Percentiles rank a stretch among this genome's conserved stretches.
Evolutionary conservation across 1,140 invertebrate genomes (phyloP).

Genomic region (Drosophila leontia): DNA sequence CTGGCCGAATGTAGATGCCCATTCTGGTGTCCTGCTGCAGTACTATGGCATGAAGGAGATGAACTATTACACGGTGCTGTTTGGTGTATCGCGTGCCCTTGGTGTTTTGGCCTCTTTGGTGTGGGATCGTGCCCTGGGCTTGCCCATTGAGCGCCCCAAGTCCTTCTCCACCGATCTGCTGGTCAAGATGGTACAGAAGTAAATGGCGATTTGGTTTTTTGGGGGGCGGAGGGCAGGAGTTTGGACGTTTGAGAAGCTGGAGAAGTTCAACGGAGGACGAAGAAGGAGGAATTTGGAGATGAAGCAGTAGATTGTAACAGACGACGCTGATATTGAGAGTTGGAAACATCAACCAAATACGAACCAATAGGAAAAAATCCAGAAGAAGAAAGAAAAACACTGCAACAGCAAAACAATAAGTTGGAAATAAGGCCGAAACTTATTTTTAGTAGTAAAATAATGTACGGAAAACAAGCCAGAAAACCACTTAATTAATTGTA

Average conservation of each 20-base stretch:
- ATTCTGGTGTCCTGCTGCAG: constrained; percentile 97
- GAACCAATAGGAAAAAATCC: constrained; percentile 56
- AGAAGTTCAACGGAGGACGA: constrained; percentile 27
- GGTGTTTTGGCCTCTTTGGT: constrained; percentile 96
- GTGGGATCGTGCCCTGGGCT: constrained; percentile 97
- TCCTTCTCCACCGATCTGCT: constrained; percentile 86
- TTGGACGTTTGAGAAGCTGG: not conserved
- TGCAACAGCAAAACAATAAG: constrained; percentile 75
- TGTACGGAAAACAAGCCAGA: constrained; percentile 45
- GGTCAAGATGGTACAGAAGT: constrained; percentile 83
- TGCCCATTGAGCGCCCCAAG: constrained; percentile 98
- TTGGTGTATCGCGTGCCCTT: constrained; percentile 97
- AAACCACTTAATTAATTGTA: constrained; percentile 72
- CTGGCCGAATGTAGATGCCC: constrained; percentile 99
- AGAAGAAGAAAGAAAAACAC: constrained; percentile 42
- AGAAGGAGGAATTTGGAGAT: constrained; percentile 23
- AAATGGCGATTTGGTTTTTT: constrained; percentile 33
- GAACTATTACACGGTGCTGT: constrained; percentile 99
- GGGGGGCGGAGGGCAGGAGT: not conserved
- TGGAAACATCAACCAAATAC: constrained; percentile 70
- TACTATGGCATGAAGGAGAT: constrained; percentile 99
- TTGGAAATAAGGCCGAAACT: constrained; percentile 75
- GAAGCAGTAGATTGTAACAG: constrained; percentile 52
- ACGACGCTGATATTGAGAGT: constrained; percentile 47
- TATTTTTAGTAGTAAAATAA: constrained; percentile 79